Evolutionary conservation across 1,140 invertebrate species (phyloP), one percentile per base, ranked within the genome.

Genomic region (Drosophila albomicans): DNA sequence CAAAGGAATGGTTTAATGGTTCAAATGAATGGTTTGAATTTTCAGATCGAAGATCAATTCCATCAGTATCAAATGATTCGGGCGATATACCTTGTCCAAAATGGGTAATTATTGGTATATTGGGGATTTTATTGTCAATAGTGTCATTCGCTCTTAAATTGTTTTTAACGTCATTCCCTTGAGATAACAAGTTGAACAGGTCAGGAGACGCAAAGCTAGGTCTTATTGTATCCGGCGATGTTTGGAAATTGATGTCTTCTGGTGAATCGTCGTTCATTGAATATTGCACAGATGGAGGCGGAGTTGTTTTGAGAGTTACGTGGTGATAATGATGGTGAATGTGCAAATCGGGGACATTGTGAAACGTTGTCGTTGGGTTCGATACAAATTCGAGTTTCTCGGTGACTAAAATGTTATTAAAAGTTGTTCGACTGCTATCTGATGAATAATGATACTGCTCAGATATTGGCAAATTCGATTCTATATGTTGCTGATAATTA

Each of bases 281-380:
- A 45, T 8, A 8, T 43, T 35, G 8, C 13, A 30, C 49, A 8
- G 16, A 43, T 45, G 51, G 10, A 4, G 5, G 5, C 3, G 5
- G 41, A 54, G 54, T 43, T 45, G 28, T n/a, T 30, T 46, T 64
- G 1, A 54, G 51, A 30, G 35, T 43, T 6, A 65, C 38, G 28
- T 65, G 20, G 38, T 65, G 62, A 45, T 65, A 51, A 45, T 65
- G 63, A 13, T 65, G 63, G 28, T 65, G 63, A 65, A 65, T 32
- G 28, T 65, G 63, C 3, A 65, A n/a, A 65, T 65, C 38, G 20
- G 25, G 49, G 5, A 16, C 20, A 41, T 43, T 64, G 15, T 54
- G 7, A 4, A 45, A 30, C 30, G 41, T 43, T 30, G 51, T 32
- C 6, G 45, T 28, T 48, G 45, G 15, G 10, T 11, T 46, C 10